Evolutionary conservation across 2,113 vertebrate species (phyloP), one percentile per base, ranked within the genome.

Genomic region (Polyodon spathula): DNA sequence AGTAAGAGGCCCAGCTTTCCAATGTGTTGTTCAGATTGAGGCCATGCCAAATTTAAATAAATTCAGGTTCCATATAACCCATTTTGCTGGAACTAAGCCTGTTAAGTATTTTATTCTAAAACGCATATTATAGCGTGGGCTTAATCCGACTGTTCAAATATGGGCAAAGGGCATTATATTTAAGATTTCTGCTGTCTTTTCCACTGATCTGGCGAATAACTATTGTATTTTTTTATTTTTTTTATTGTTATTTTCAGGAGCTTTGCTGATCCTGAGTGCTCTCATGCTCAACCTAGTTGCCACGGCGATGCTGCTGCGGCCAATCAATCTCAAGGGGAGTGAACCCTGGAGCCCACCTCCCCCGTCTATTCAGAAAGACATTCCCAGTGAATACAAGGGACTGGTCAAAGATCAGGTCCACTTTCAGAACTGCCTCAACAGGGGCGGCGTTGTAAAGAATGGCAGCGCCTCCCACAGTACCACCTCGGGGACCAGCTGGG

Each of bases 281-380:
- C 81, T 96, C 65, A 88, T 83, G 87, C 37, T 98, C 66, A 90
- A 98, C 75, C 76, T 97, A 40, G 84, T 97, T 51, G 92, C 94
- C 54, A 86, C 93, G 40, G 93, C 88, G 68, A 90, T 98, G 92
- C 74, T 97, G 52, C 79, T 98, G 77, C 75, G 86, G 57, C 89
- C 92, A 1, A 65, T 74, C 54, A 58, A 78, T 2, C 43, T 81
- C 56, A 83, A 40, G 8, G 63, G 4, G 0, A 46, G 76, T 0
- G 61, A 3, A 1, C 43, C 43, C 39, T 41, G 7, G 56, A 68
- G 40, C 65, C 63, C 46, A 51, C 71, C 40, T 73, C 73, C 44
- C 38, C 64, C 74, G 38, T 64, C 66, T 41, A 67, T 64, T 53
- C 73, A 74, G 65, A 81, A 77, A 66, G 76, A 74, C 54, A 71